Base-by-base conservation (phyloP, 2,888 invertebrate genomes). In the Drosophila hamatofila region DNA sequence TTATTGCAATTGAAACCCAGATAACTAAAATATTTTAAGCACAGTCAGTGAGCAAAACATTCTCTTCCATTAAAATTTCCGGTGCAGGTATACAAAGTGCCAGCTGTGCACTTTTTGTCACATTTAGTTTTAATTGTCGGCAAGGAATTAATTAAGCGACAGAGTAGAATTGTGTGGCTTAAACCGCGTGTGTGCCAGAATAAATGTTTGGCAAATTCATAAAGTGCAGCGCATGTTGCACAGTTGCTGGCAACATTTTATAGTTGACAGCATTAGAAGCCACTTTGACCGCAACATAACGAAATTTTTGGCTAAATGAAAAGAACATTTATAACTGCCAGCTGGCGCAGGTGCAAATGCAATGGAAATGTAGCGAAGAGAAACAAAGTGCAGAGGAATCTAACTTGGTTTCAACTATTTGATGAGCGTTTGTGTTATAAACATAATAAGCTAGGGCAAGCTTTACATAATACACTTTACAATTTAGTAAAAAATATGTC, bases 181-280 rank as follows among this genome's bases (percentile, higher is more conserved):
- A 33, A 41, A 12, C 39, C 65, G 46, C 37, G 54, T 56, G 75
- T 62, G 48, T 33, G 51, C 49, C 49, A 55, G 64, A 61, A 87
- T 75, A 67, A 83, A 89, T 87, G 66, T 49, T 41, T 23, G 44
- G 18, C 44, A 55, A 68, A 83, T 80, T 87, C 70, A 76, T 75
- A 71, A 83, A 78, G 68, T 76, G 72, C 72, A 81, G 57, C 89
- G 83, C 66, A 48, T 87, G 83, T 18, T 44, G 58, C 60, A 81
- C 67, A 68, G 27, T 64, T 75, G 54, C 39, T 46, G 39, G 30
- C 27, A 18, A 27, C 52, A 48, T 66, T 48, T 56, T 58, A 37
- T 6, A 58, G 27, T 61, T 56, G 51, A 62, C 23, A 65, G 59
- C 59, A 41, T 44, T 41, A 60, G 49, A 49, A 57, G 44, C 39